Evolutionary conservation across 2,113 vertebrate species (phyloP).

Genomic region (Pelmatolapia mariae): DNA sequence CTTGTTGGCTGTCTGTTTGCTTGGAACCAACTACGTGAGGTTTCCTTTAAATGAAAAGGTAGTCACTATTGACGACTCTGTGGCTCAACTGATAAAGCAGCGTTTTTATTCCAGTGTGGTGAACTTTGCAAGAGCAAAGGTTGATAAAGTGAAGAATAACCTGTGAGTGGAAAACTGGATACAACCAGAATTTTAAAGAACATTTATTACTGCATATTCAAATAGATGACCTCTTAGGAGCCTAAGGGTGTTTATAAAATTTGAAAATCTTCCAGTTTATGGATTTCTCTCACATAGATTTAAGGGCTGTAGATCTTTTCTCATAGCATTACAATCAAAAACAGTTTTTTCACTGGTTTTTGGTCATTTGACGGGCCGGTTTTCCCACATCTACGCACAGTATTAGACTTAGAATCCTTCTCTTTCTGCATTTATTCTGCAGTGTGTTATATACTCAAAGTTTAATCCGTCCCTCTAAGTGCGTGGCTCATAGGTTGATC

Average conservation of each 20-base stretch:
- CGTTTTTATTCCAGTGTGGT: neutral
- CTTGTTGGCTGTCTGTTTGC: conserved; percentile 31
- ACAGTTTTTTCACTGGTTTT: neutral
- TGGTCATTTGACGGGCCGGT: neutral
- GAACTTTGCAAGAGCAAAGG: neutral
- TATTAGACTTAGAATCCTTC: neutral
- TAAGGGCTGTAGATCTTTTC: neutral
- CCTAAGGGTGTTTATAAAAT: neutral
- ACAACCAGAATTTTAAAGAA: neutral
- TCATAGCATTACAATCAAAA: neutral
- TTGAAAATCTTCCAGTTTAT: neutral
- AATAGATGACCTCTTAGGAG: neutral
- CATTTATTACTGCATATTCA: neutral
- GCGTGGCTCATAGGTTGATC: neutral
- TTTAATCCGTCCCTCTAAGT: neutral
- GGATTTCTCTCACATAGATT: neutral
- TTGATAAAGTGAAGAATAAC: neutral
- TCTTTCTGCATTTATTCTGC: neutral
- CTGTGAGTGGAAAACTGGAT: neutral
- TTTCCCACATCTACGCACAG: neutral
- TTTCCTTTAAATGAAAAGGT: neutral
- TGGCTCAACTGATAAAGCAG: neutral
- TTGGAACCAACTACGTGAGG: neutral
- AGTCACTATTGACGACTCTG: neutral
- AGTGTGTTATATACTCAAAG: neutral